A percentile compares a stretch with the other conserved stretches of the same genome.
phyloP scores from a whole-genome alignment of 2,888 invertebrate species.

The Machimus rusticus region DNA sequence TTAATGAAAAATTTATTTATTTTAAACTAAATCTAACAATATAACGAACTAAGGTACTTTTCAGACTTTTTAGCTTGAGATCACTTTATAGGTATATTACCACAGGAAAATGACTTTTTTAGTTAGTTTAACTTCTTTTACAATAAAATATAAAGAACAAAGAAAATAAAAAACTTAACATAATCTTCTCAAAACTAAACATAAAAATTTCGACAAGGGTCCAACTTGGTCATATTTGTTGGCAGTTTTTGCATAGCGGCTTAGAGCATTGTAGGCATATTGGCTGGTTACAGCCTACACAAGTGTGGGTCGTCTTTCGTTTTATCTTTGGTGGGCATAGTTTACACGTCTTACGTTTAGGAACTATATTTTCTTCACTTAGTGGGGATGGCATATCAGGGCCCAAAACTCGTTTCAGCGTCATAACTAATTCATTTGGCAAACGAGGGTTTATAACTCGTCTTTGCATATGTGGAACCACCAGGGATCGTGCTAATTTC shows the following conservation, averaged over 20 bases:
- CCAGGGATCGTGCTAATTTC: background rate
- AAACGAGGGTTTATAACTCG: background rate
- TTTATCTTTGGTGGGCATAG: background rate
- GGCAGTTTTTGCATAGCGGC: background rate
- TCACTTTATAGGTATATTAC: too few species aligned
- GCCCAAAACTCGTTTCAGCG: background rate
- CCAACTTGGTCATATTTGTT: background rate
- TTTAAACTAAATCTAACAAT: too few species aligned
- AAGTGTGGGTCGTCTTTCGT: background rate
- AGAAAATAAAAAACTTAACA: too few species aligned
- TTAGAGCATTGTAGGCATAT: background rate
- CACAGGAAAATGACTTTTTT: too few species aligned
- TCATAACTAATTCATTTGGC: background rate
- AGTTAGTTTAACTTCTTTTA: too few species aligned
- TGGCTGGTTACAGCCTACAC: background rate
- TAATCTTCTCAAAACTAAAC: too few species aligned
- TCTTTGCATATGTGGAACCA: background rate
- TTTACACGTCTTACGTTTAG: background rate
- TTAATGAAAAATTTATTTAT: too few species aligned
- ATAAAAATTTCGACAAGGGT: too few species aligned
- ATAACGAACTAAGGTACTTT: too few species aligned
- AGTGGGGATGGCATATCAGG: background rate
- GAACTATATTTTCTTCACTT: background rate
- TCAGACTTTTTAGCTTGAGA: too few species aligned
- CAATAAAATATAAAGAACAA: too few species aligned